phyloP scores from a whole-genome alignment of 1,140 invertebrate genomes.

The Pseudomyrmex cubaensis region DNA sequence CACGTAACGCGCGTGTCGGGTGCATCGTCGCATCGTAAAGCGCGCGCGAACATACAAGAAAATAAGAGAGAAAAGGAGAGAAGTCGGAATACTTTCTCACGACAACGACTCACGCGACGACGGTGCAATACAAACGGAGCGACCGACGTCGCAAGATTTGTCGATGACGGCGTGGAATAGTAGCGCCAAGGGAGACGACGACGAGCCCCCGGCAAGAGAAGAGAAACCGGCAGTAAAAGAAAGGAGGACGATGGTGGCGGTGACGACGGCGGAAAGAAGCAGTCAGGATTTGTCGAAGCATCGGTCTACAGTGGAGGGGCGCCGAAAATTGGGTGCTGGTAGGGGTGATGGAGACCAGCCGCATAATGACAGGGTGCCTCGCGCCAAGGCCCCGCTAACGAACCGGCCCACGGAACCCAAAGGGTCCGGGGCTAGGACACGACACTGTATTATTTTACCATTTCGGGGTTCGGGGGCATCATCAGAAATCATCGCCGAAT shows the following conservation, averaged over 20 bases:
- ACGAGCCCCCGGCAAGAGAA: neutral
- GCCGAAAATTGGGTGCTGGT: conserved; percentile 77
- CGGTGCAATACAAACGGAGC: conserved; percentile 15
- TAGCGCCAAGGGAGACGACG: conserved; percentile 7
- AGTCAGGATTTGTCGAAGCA: conserved; percentile 66
- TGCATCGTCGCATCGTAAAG: conserved; percentile 1
- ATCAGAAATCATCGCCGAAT: conserved; percentile 83
- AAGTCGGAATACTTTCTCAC: conserved; percentile 51
- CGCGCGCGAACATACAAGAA: neutral
- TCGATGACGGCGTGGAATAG: conserved; percentile 40
- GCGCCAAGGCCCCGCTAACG: conserved; percentile 82
- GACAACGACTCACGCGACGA: conserved; percentile 40
- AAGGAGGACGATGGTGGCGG: conserved; percentile 49
- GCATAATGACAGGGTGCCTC: conserved; percentile 83
- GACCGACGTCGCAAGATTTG: conserved; percentile 10
- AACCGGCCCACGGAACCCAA: conserved; percentile 78
- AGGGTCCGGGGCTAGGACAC: conserved; percentile 76
- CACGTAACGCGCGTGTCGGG: conserved; percentile 2
- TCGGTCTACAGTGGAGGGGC: conserved; percentile 58
- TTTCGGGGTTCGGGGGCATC: conserved; percentile 79
- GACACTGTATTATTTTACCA: conserved; percentile 83
- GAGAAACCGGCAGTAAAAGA: conserved; percentile 21
- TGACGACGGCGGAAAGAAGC: neutral
- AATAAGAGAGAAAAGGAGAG: neutral
- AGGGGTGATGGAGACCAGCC: conserved; percentile 80